Base-by-base conservation (phyloP, 2,888 invertebrate genomes). In the Allygus modestus region DNA sequence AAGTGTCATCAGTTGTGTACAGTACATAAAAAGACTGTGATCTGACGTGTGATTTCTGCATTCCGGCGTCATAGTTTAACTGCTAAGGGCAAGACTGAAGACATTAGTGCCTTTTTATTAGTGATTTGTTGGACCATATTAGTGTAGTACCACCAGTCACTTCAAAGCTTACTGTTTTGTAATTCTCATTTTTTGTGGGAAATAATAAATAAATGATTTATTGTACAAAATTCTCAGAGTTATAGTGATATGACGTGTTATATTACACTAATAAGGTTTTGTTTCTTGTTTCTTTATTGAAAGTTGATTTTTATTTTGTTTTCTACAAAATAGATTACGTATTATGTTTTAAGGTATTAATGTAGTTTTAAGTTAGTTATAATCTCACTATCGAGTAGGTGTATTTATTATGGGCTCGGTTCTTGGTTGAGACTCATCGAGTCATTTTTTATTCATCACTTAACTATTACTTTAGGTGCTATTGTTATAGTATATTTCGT, bases 251-350 rank as follows among this genome's bases (percentile, higher is more conserved):
- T 12, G 12, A 46, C n/a, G n/a, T 54, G 20, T 54, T 54, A 23
- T 23, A 54, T 1, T 54, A 54, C 54, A 7, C 20, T 54, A 11
- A 20, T 54, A 54, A 23, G 54, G 54, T 54, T 54, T 54, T 54
- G 54, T 54, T 54, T 54, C 54, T 54, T 54, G 54, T 54, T 54
- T 20, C 54, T 54, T 23, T 54, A 54, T 54, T 54, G 54, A 54
- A 54, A 20, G 54, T 54, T 54, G 54, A 54, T 20, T 54, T 54
- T 54, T 23, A 54, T 54, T 54, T 54, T 23, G 23, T 54, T 54
- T n/a, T 23, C 20, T 54, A 54, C 12, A 46, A 46, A 15, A 46
- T 11, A 46, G 12, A 12, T 46, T 46, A 46, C 1, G 46, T 7
- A 15, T 15, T 46, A 46, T 15, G 46, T 46, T 46, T 9, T 37